These are phyloP conservation scores for Probaryconus sp. DNA, from an alignment of 1,140 invertebrate genomes.

Conservation along the genomic window DNA sequence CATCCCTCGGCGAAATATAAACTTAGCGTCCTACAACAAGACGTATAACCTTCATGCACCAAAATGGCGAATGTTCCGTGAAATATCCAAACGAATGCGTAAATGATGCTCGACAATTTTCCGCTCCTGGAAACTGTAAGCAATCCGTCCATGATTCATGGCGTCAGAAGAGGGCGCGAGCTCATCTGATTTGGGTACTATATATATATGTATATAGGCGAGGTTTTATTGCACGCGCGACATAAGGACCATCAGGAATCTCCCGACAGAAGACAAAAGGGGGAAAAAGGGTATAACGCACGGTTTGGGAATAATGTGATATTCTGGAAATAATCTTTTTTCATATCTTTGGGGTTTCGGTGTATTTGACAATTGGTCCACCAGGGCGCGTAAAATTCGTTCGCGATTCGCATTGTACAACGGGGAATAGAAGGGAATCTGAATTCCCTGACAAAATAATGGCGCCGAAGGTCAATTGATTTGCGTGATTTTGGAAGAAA, in stretches of 20 bases:
- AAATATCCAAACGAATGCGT: slow-evolving; percentile 27
- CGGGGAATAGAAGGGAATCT: slow-evolving; percentile 40
- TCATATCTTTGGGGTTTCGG: slow-evolving; percentile 42
- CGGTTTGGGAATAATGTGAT: slow-evolving; percentile 64
- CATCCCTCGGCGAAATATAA: slow-evolving; percentile 75
- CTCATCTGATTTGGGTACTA: slow-evolving; percentile 4
- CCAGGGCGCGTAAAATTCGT: slow-evolving; percentile 70
- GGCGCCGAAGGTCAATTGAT: background rate
- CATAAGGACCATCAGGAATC: slow-evolving; percentile 16
- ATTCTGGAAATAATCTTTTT: slow-evolving; percentile 65
- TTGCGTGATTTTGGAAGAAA: slow-evolving; percentile 34
- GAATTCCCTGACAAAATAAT: slow-evolving; percentile 1
- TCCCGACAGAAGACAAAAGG: slow-evolving; percentile 18
- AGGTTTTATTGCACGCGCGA: background rate
- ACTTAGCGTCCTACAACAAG: slow-evolving; percentile 68
- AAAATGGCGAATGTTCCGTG: background rate
- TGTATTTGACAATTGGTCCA: slow-evolving; percentile 70
- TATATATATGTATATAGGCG: too few relatives aligned
- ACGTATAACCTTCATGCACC: slow-evolving; percentile 20
- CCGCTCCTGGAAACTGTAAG: slow-evolving; percentile 22
- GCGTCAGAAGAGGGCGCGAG: slow-evolving; percentile 13
- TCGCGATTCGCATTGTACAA: slow-evolving; percentile 60
- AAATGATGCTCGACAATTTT: slow-evolving; percentile 34
- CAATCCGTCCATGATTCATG: slow-evolving; percentile 46
- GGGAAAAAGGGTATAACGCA: slow-evolving; percentile 36